These are phyloP conservation scores for Cinclus cinclus DNA, from an alignment of 2,113 vertebrate genomes.

Conservation along the genomic window DNA sequence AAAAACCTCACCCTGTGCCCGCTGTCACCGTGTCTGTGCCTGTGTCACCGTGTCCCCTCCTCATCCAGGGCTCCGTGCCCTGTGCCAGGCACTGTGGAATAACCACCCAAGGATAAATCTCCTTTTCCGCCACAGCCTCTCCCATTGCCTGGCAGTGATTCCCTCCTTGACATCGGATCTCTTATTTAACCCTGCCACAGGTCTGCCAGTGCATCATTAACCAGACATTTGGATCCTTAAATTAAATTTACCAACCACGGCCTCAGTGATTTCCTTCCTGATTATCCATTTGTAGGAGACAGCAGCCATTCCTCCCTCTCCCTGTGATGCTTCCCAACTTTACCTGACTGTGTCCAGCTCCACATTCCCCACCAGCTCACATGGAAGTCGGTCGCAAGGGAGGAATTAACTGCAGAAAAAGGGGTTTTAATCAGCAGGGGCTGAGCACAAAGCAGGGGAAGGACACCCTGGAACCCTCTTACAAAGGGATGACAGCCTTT, in stretches of 20 bases:
- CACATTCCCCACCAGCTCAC: too few species aligned
- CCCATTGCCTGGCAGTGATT: not conserved
- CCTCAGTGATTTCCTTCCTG: not conserved
- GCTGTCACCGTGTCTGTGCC: not conserved
- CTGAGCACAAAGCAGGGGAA: not conserved
- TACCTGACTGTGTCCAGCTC: not conserved
- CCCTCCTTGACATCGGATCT: not conserved
- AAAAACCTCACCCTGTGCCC: too few species aligned
- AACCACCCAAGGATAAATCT: fast-evolving
- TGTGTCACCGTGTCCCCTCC: fast-evolving
- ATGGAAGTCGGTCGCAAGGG: not conserved
- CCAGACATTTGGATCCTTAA: not conserved
- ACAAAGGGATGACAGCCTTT: not conserved
- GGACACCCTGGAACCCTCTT: not conserved
- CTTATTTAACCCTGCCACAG: not conserved
- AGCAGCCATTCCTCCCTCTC: not conserved
- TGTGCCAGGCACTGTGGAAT: fast-evolving
- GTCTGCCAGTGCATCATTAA: not conserved
- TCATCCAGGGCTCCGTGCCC: fast-evolving
- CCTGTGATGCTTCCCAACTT: not conserved
- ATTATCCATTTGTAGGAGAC: not conserved
- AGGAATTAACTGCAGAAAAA: not conserved
- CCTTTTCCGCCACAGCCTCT: not conserved
- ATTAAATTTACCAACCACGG: not conserved
- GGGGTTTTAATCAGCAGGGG: not conserved